Evolutionary conservation across 2,113 vertebrate species (phyloP), one percentile per base, ranked within the genome.

Genomic region (Atractosteus spatula): DNA sequence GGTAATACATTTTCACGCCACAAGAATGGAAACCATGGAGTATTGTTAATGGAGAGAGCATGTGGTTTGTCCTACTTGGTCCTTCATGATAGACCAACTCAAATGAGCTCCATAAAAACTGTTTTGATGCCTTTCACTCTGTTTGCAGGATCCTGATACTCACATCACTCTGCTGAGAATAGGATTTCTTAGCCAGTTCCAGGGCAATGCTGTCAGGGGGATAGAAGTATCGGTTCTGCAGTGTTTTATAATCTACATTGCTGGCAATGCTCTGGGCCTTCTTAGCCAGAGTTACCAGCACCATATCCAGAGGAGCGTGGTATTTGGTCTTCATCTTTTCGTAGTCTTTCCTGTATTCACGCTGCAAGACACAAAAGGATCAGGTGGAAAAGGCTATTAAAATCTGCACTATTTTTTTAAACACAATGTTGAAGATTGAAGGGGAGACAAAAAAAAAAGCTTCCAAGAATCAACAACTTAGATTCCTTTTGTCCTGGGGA

Each of bases 301-400:
- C 90, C 96, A 97, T 97, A 73, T 97, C 96, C 77, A 97, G 83
- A 0, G 95, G 92, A 12, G 89, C 68, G 0, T 94, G 93, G 72
- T 95, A 97, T 84, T 91, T 86, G 63, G 94, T 96, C 88, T 97
- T 97, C 14, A 91, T 79, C 74, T 91, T 93, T 82, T 97, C 96
- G 73, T 97, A 97, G 77, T 93, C 87, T 78, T 96, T 96, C 72
- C 91, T 96, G 70, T 97, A 97, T 75, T 94, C 93, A 8, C 89
- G 93, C 95, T 97, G 79, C 68, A 77, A 77, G 68, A 85, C 16
- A 74, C 4, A 66, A 73, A 74, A 68, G 12, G 12, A 47, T 43
- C 51, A 3, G 62, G 71, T 55, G 59, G 14, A 55, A 55, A 41
- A 64, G 54, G 13, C 16, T 8, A 45, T 11, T 73, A 0, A 71